Percentiles rank a stretch among this genome's conserved stretches.
Evolutionary conservation across 1,140 invertebrate species (phyloP).

Genomic region (Drosophila lini): DNA sequence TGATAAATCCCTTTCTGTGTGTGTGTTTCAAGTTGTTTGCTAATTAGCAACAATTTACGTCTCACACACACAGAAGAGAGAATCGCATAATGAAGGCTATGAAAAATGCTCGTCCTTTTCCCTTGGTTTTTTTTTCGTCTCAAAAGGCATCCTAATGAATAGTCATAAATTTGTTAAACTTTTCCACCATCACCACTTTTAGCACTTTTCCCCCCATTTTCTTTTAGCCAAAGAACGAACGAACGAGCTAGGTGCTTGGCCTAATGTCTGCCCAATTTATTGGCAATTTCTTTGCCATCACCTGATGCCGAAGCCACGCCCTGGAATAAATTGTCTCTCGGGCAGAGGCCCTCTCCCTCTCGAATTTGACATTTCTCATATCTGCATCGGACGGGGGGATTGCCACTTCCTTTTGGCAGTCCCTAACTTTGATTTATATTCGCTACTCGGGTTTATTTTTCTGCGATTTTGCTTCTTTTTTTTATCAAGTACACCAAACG

Average conservation of each 20-base stretch:
- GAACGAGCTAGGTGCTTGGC: conserved; percentile 16
- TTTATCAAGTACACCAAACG: conserved; percentile 34
- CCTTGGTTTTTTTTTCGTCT: background rate
- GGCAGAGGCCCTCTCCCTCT: background rate
- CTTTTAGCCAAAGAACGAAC: background rate
- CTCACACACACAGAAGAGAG: conserved; percentile 10
- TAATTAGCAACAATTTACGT: conserved; percentile 61
- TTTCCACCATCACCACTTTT: conserved; percentile 23
- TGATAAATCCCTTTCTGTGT: conserved; percentile 24
- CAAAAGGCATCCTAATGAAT: conserved; percentile 59
- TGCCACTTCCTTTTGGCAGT: conserved; percentile 20
- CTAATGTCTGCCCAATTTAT: conserved; percentile 69
- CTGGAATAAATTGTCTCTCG: conserved; percentile 44
- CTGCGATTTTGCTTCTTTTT: conserved; percentile 13
- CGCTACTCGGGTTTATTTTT: conserved; percentile 22
- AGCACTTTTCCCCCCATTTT: conserved; percentile 23
- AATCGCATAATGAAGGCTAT: conserved; percentile 32
- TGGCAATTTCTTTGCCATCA: conserved; percentile 67
- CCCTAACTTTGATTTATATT: conserved; percentile 54
- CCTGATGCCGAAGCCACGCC: conserved; percentile 43
- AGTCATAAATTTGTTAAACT: conserved; percentile 71
- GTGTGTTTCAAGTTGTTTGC: conserved; percentile 57
- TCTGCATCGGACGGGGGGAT: conserved; percentile 35
- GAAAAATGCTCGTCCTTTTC: conserved; percentile 42
- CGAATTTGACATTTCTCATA: conserved; percentile 69